These are phyloP conservation scores for human (Homo sapiens) DNA, from an alignment of 2,113 vertebrate species.

Conservation along the genomic window GRCh38 chr18:3277001-3277500, in stretches of 20 bases:
- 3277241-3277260: conserved; percentile 90
- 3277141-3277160: background rate
- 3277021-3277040: background rate
- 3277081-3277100: background rate
- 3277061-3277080: background rate
- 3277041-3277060: background rate
- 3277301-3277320: conserved; percentile 97
- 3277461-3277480: background rate
- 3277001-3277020: background rate
- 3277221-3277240: background rate
- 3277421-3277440: background rate
- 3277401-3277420: conserved; percentile 94
- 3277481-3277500: background rate
- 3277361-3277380: conserved; percentile 95
- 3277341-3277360: conserved; percentile 92
- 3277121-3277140: conserved; percentile 2
- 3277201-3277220: background rate
- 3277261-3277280: conserved; percentile 96
- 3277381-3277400: conserved; percentile 98
- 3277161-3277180: background rate
- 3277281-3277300: conserved; percentile 97
- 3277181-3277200: background rate
- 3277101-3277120: background rate
- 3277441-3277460: background rate
- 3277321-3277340: conserved; percentile 99